Evolutionary conservation across 2,113 vertebrate genomes (phyloP), one percentile per base, ranked within the genome.

Genomic region (Oreocharis arfaki): DNA sequence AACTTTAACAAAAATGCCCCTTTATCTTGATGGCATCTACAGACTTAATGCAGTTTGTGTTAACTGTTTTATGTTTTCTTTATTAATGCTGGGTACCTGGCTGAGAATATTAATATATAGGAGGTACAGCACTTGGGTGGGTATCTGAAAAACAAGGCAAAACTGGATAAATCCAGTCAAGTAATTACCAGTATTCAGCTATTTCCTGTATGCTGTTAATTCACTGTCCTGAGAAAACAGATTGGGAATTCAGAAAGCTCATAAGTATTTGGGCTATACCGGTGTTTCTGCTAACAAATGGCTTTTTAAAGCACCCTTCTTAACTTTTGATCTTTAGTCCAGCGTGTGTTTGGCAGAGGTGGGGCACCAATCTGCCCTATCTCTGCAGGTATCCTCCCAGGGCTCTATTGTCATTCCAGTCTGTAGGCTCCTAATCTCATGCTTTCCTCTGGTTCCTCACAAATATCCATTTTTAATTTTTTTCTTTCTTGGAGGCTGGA

Each of bases 11-110:
- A 83, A 93, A 92, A 83, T 24, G 33, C 63, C 55, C 69, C 92
- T 92, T 97, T 95, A 96, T 97, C 93, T 97, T 79, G 87, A 94
- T 95, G 64, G 79, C 86, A 96, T 97, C 97, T 96, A 64, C 79
- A 22, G 18, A 7, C 63, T 89, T 68, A 80, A 42, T 76, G 84
- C 81, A 91, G 88, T 52, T 88, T 89, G 89, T 82, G 24, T 83
- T 94, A 91, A 82, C 88, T 56, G 30, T 68, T 95, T 97, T 84
- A 32, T 6, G 2, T 87, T 97, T 90, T 95, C 89, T 87, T 94
- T 96, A 77, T 95, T 96, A 89, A 90, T 85, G 95, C 60, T 65
- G 47, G 39, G 50, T 70, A 78, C 89, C 61, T 81, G 73, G 59
- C 52, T 90, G 61, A 60, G 86, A 91, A 46, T 91, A 81, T 80